Evolutionary conservation across 2,113 vertebrate species (phyloP).

Genomic region (Xiphophorus couchianus): DNA sequence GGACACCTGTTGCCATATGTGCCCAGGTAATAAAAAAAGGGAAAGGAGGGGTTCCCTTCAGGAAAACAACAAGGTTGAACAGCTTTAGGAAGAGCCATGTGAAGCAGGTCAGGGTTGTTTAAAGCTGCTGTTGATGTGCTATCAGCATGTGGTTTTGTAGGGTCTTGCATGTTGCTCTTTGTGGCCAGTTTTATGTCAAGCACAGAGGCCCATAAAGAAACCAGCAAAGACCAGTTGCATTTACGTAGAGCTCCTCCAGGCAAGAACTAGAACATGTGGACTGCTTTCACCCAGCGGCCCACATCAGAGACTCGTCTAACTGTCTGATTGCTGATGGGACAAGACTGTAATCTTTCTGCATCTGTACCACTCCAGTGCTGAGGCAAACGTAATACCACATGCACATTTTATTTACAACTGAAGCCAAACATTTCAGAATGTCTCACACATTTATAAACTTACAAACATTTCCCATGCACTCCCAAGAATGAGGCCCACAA

Average conservation of each 20-base stretch:
- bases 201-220: slow-evolving; percentile 72
- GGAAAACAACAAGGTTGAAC: neutral
- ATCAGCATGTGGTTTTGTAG: slow-evolving; percentile 66
- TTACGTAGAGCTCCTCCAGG: slow-evolving; percentile 48
- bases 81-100: neutral
- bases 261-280: slow-evolving; percentile 63
- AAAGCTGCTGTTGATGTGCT: slow-evolving; percentile 45
- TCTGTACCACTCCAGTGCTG: slow-evolving; percentile 1
- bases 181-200: slow-evolving; percentile 66
- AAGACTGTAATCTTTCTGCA: slow-evolving; percentile 35
- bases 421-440: slow-evolving; percentile 40
- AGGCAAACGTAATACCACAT: slow-evolving; percentile 19
- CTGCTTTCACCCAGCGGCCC: slow-evolving; percentile 20
- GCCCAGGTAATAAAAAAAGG: slow-evolving; percentile 73
- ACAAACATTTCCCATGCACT: slow-evolving; percentile 41
- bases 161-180: slow-evolving; percentile 45
- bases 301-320: slow-evolving; percentile 17
- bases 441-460: slow-evolving; percentile 46
- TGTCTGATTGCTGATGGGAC: slow-evolving; percentile 8
- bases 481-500: slow-evolving; percentile 60
- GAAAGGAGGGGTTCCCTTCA: neutral
- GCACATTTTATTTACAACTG: slow-evolving; percentile 54
- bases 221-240: slow-evolving; percentile 62
- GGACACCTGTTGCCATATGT: slow-evolving; percentile 80
- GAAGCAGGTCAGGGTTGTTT: neutral